A percentile compares a stretch with the other conserved stretches of the same genome.
Evolutionary conservation across 2,113 vertebrate species (phyloP).

Genomic region (Nanorana parkeri): DNA sequence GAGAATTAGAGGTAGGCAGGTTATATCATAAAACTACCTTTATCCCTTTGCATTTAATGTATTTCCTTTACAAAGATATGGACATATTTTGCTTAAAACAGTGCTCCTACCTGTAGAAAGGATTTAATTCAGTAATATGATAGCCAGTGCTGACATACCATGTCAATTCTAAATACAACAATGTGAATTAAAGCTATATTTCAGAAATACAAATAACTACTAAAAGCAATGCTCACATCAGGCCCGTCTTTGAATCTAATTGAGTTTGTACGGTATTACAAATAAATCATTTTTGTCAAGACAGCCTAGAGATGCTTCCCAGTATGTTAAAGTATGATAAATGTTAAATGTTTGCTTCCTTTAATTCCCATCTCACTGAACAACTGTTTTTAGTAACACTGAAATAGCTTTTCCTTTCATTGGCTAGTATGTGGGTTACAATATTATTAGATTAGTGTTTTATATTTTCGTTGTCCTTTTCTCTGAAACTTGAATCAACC

Average conservation of each 20-base stretch:
- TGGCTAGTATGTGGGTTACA: conserved; percentile 30
- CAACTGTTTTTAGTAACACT: conserved; percentile 46
- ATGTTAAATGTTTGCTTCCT: conserved; percentile 50
- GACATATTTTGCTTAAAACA: background rate
- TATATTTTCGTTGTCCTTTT: conserved; percentile 43
- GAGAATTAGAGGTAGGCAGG: no score
- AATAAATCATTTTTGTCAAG: conserved; percentile 45
- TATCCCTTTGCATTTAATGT: no score
- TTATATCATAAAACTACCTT: no score
- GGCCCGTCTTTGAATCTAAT: conserved; percentile 44
- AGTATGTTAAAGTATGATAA: conserved; percentile 46
- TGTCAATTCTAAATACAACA: conserved; percentile 17
- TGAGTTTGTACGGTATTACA: conserved; percentile 38
- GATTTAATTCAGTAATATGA: background rate
- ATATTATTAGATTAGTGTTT: conserved; percentile 41
- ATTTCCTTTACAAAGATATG: background rate
- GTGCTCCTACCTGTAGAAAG: background rate
- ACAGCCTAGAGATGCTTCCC: conserved; percentile 38
- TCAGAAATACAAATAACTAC: conserved; percentile 29
- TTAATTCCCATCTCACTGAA: conserved; percentile 33
- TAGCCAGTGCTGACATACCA: background rate
- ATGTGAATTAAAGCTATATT: background rate
- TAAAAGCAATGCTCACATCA: conserved; percentile 32
- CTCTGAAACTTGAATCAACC: conserved; percentile 47
- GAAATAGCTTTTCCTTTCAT: conserved; percentile 21